Base-by-base conservation (phyloP, 2,113 vertebrate genomes). In the Lophius piscatorius region DNA sequence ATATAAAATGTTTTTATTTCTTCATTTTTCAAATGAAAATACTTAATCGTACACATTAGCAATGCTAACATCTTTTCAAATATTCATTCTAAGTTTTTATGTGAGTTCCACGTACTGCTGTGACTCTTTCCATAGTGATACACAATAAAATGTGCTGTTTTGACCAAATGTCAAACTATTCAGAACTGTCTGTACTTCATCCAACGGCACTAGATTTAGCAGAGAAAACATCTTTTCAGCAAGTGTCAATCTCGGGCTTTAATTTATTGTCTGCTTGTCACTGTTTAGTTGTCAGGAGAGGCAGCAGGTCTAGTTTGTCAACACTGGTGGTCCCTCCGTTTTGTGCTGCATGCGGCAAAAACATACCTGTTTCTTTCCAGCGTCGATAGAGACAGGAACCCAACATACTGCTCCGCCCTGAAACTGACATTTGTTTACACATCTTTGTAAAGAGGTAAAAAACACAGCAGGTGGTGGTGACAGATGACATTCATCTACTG, bases 341-440 rank as follows among this genome's bases (percentile, higher is more conserved):
- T 28, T 20, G 17, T 16, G 0, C 29, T 2, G 4, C 2, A 36
- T 44, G 47, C 48, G 35, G 34, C 17, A 16, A 45, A 45, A 60
- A 35, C 10, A 46, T 9, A 42, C 48, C 20, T n/a, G n/a, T 41
- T 80, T 67, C 48, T 51, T 47, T 52, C 18, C 66, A 29, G 18
- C 6, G 11, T 50, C 13, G 35, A 74, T 52, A 74, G 74, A 50
- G 26, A 80, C 64, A 80, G 65, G 38, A 59, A 74, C 36, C 20
- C 36, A 28, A 67, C 60, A 34, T 39, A 4, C 20, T 14, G 13
- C 1, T 31, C 33, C 14, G 26, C 20, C 65, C 47, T 0, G 1
- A 71, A 46, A 66, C 20, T n/a, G n/a, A n/a, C 33, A 40, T 46
- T 24, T 56, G 39, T 64, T 63, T 47, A 63, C 42, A 49, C 57